A percentile compares a stretch with the other conserved stretches of the same genome.
Evolutionary conservation across 23 tunicate species (phyloP).

Genomic region (Trididemnum nubilum): DNA sequence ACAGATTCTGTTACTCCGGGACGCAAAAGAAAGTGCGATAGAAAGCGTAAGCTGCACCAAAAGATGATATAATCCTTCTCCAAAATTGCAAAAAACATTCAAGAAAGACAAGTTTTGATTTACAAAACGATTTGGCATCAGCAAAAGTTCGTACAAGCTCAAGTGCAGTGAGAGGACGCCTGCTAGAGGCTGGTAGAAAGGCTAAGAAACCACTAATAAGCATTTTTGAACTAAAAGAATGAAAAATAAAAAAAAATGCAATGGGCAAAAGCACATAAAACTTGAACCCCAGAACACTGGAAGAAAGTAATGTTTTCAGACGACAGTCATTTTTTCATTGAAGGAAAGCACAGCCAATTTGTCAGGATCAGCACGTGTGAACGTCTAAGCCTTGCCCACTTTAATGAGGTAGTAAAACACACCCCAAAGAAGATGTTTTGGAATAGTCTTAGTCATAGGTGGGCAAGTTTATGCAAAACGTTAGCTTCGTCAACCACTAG

Average conservation of each 20-base stretch:
- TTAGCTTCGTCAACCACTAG: too few species aligned
- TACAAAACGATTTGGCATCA: too few species aligned
- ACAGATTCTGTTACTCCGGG: conserved; percentile 17
- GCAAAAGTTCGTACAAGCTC: too few species aligned
- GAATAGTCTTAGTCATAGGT: too few species aligned
- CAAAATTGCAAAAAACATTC: conserved; percentile 7
- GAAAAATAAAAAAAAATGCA: background rate
- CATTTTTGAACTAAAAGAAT: background rate
- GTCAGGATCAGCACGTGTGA: background rate
- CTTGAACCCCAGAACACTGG: conserved; percentile 15
- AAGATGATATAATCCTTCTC: conserved; percentile 31
- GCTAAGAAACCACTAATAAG: too few species aligned
- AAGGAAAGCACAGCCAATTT: conserved; percentile 42
- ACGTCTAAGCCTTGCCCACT: conserved; percentile 20
- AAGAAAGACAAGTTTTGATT: conserved; percentile 16
- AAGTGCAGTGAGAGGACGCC: conserved; percentile 30
- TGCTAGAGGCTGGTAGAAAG: conserved; percentile 31
- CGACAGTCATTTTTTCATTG: conserved; percentile 23
- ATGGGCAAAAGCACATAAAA: conserved; percentile 19
- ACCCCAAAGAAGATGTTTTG: conserved; percentile 27
- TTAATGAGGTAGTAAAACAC: too few species aligned
- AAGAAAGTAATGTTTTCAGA: conserved; percentile 29
- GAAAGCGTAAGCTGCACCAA: background rate
- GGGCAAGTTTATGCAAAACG: too few species aligned
- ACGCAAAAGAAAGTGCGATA: too few species aligned